Percentiles rank a stretch among this genome's conserved stretches.
These are phyloP conservation scores for Oligia fasciuncula DNA, from an alignment of 2,888 invertebrate species.

Conservation along the genomic window DNA sequence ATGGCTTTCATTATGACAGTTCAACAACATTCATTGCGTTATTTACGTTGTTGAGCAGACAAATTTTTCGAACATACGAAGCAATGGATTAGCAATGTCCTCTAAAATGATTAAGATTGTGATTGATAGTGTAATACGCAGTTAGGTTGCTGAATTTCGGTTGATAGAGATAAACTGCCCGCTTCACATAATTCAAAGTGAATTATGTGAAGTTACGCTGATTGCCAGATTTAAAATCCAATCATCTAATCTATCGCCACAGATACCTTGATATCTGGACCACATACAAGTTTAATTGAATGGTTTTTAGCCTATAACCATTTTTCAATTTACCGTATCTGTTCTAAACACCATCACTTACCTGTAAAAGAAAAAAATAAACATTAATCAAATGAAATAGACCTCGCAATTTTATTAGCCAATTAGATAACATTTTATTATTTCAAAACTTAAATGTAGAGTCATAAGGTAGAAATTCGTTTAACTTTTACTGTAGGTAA, in stretches of 20 bases:
- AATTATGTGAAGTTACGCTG: background rate
- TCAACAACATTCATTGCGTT: no score
- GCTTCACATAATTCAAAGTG: background rate
- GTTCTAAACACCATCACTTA: constrained; percentile 56
- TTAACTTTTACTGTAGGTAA: constrained; percentile 2
- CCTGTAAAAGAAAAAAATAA: constrained; percentile 60
- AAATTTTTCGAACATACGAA: no score
- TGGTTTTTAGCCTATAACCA: constrained; percentile 17
- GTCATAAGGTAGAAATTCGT: constrained; percentile 23
- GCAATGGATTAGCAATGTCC: no score
- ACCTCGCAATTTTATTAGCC: constrained; percentile 52
- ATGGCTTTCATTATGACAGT: background rate
- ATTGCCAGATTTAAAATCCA: constrained; percentile 6
- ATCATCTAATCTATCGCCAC: constrained; percentile 8
- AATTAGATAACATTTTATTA: constrained; percentile 38
- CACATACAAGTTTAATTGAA: constrained; percentile 23
- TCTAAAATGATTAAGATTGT: background rate
- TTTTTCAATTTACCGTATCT: constrained; percentile 53
- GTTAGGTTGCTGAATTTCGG: background rate
- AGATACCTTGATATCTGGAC: constrained; percentile 12
- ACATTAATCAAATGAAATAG: constrained; percentile 59
- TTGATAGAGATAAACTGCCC: background rate
- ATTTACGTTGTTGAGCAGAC: no score
- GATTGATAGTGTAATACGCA: background rate
- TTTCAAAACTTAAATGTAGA: constrained; percentile 18